phyloP scores from a whole-genome alignment of 2,113 vertebrate genomes.

The Eudorcas thomsonii region DNA sequence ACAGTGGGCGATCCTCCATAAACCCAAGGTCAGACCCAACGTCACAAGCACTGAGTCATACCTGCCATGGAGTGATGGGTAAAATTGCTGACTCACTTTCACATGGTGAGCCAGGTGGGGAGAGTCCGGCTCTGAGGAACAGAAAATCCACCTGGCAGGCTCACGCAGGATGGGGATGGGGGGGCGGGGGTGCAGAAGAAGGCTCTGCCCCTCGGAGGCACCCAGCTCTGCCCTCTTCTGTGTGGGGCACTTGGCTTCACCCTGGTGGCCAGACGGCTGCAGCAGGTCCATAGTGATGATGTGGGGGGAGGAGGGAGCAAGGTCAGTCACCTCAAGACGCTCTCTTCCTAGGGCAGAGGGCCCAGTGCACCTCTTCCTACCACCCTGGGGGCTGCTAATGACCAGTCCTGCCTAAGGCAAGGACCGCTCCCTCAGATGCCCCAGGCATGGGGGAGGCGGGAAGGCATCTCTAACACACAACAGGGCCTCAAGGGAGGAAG shows the following conservation, averaged over 20 bases:
- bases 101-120: background rate
- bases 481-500: background rate
- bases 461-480: background rate
- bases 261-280: background rate
- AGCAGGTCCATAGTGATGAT: background rate
- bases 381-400: background rate
- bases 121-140: fast-evolving
- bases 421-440: too few relatives aligned
- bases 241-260: background rate
- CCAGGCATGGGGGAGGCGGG: too few relatives aligned
- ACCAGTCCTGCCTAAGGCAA: background rate
- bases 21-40: background rate
- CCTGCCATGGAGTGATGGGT: background rate
- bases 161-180: background rate
- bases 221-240: background rate
- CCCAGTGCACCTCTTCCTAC: background rate
- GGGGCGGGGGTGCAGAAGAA: fast-evolving
- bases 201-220: background rate
- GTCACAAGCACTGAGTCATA: background rate
- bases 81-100: background rate
- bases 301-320: background rate
- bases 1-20: background rate
- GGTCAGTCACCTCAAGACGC: background rate
- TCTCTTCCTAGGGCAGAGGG: background rate
- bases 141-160: background rate